Conservation (phyloP, 1,140 invertebrate species). For the Oedothorax gibbosus region DNA sequence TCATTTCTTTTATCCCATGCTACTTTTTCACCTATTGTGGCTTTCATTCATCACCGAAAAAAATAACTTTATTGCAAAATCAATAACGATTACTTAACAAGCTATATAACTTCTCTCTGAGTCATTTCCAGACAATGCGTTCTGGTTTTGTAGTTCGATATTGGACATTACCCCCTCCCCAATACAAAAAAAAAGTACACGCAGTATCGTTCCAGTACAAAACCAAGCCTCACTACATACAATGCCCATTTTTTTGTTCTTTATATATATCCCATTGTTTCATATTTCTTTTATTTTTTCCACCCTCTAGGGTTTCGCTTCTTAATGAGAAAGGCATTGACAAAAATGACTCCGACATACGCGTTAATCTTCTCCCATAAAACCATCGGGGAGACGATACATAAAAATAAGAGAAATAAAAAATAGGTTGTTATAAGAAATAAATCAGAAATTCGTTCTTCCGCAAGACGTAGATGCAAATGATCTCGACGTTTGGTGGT, state of each 20-base stretch:
- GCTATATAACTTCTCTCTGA: constrained; percentile 51
- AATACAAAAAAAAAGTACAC: constrained; percentile 14
- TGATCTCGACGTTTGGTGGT: constrained; percentile 29
- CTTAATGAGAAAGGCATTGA: constrained; percentile 56
- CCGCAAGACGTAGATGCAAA: constrained; percentile 18
- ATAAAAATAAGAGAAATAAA: constrained; percentile 6
- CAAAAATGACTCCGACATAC: constrained; percentile 52
- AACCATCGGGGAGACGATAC: not conserved
- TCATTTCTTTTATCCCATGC: not conserved
- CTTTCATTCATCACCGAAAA: constrained; percentile 5
- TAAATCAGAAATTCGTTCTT: constrained; percentile 26
- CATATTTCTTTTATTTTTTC: constrained; percentile 27
- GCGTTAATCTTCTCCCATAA: constrained; percentile 50
- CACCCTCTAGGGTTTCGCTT: not conserved
- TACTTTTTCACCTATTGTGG: constrained; percentile 14
- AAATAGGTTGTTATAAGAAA: not conserved
- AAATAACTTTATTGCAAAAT: constrained; percentile 52
- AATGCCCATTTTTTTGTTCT: not conserved
- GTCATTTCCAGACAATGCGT: constrained; percentile 51
- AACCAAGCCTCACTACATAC: not conserved
- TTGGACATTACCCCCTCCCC: constrained; percentile 31
- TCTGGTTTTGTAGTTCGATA: constrained; percentile 50
- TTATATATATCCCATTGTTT: constrained; percentile 31
- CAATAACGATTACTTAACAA: constrained; percentile 59
- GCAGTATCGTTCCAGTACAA: constrained; percentile 15